Evolutionary conservation across 1,140 invertebrate genomes (phyloP), one percentile per base, ranked within the genome.

Genomic region (Thaumetopoea pityocampa): DNA sequence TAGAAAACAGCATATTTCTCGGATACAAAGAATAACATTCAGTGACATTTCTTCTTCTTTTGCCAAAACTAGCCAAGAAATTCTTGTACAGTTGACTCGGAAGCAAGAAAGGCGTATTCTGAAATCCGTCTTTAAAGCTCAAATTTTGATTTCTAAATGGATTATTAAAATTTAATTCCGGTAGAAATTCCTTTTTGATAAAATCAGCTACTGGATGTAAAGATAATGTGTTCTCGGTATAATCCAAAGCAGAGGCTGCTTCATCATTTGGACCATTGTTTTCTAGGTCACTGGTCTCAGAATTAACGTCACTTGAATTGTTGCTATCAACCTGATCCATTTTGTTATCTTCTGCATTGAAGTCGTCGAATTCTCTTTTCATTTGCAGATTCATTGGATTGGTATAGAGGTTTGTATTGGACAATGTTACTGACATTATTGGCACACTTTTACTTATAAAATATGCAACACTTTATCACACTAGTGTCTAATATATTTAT

Each of bases 71-170:
- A 10, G 91, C 92, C 48, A 93, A 76, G 27, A 93, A 86, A 61
- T 88, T 93, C 68, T 93, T 93, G 66, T 94, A 93, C 45, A 93
- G 83, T 57, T 94, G 91, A 37, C 91, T 89, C 4, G 91, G 91
- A 44, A 93, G 83, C 7, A 93, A 73, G 58, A 93, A 91, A 4
- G 87, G 86, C 2, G 60, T 43, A 18, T 66, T 72, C 20, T 76
- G 68, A 18, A 81, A 66, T 4, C 80, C 69, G 66, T 83, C 80
- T 44, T 85, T 85, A 7, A 78, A 81, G 3, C 48, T 42, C 9
- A 81, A 49, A 51, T 64, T 73, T 32, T 85, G 76, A 37, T 68
- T 74, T 36, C 78, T 67, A 45, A 82, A 78, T 5, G 81, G 76
- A 62, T 80, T 84, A 3, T 55, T 47, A 34, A 86, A 86, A 28